phyloP scores from a whole-genome alignment of 2,113 vertebrate genomes.

The Mastomys coucha region DNA sequence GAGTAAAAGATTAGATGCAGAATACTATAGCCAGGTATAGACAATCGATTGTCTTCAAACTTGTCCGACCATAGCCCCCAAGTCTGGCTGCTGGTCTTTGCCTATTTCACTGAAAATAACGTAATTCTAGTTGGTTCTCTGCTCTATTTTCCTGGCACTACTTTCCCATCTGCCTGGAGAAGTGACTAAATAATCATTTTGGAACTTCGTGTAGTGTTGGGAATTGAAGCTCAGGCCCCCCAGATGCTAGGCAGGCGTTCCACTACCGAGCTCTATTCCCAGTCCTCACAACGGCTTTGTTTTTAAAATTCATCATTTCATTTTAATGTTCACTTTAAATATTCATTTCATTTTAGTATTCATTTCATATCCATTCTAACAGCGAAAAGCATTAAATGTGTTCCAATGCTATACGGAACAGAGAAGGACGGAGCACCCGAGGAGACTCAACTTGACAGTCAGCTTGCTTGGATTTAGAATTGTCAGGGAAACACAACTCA shows the following conservation, averaged over 20 bases:
- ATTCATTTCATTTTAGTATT: background rate
- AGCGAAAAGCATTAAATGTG: background rate
- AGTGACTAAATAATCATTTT: slow-evolving; percentile 1
- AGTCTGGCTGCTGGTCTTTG: background rate
- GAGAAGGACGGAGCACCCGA: background rate
- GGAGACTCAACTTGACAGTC: background rate
- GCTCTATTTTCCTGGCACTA: background rate
- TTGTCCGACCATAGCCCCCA: background rate
- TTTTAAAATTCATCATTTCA: background rate
- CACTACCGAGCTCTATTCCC: background rate
- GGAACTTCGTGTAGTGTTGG: background rate
- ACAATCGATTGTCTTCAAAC: background rate
- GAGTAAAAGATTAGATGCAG: background rate
- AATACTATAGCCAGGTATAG: background rate
- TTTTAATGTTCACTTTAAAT: background rate
- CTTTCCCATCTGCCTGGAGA: background rate
- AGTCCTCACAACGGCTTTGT: background rate
- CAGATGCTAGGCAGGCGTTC: background rate
- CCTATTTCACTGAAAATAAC: background rate
- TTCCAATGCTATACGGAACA: background rate
- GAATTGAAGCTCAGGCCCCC: background rate
- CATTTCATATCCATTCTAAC: background rate
- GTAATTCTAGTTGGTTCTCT: slow-evolving; percentile 50
- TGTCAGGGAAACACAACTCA: background rate
- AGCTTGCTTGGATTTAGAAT: too few relatives aligned